phyloP scores from a whole-genome alignment of 2,797 vertebrate genomes.

The Cyprinella venusta region DNA sequence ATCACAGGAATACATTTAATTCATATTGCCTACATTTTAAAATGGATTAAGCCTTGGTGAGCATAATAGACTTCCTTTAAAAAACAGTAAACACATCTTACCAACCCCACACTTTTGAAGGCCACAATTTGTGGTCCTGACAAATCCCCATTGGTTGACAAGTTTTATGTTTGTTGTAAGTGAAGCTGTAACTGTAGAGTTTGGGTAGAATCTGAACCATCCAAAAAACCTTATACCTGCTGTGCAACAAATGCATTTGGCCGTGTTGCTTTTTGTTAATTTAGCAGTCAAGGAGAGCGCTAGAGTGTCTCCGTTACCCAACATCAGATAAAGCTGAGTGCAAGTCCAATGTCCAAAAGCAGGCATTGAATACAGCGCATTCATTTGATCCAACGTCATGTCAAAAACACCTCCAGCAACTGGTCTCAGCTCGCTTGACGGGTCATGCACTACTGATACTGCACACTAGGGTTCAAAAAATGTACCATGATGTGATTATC shows the following conservation, averaged over 20 bases:
- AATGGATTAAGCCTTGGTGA: neutral
- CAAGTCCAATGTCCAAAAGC: constrained; percentile 41
- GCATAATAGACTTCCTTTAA: neutral
- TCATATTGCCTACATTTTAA: neutral
- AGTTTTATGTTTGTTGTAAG: neutral
- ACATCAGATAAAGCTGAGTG: constrained; percentile 33
- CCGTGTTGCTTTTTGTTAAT: constrained; percentile 26
- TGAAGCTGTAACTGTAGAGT: neutral
- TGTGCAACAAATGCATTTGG: constrained; percentile 21
- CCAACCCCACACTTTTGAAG: neutral
- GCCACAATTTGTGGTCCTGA: neutral
- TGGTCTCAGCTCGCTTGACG: constrained; percentile 28
- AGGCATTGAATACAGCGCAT: constrained; percentile 28
- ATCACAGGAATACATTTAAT: neutral
- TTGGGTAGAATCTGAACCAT: neutral
- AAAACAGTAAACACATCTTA: neutral
- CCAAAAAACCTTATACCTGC: neutral
- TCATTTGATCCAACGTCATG: constrained; percentile 30
- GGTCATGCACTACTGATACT: constrained; percentile 26
- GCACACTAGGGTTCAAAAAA: constrained; percentile 3
- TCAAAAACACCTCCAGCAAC: constrained; percentile 29
- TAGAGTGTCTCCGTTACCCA: constrained; percentile 33
- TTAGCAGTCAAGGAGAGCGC: constrained; percentile 11
- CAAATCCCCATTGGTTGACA: neutral
- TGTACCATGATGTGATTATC: neutral